Base-by-base conservation (phyloP, 2,797 vertebrate genomes). In the Phalanger gymnotis region DNA sequence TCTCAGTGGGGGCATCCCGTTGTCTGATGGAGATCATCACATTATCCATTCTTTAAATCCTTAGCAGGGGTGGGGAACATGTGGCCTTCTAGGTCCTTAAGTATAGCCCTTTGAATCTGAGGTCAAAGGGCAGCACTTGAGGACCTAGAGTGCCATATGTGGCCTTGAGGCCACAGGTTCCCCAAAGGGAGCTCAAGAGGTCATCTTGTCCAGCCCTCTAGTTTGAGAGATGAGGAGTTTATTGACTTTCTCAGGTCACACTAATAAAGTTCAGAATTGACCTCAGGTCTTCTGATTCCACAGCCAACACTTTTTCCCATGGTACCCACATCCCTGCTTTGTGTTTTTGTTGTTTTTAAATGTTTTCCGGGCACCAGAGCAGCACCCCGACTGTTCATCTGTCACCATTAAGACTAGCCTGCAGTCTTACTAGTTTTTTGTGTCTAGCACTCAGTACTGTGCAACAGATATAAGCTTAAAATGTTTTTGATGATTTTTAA, bases 401-500 rank as follows among this genome's bases (percentile, higher is more conserved):
- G 73, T 87, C 4, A 19, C 73, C 9, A 3, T 47, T 81, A 81
- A 81, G 40, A 81, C 66, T 81, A 47, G 16, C n/a, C 7, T 47
- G 6, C n/a, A 81, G 19, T 47, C n/a, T 81, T 81, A 0, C 1
- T 25, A 22, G 22, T 87, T 47, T 66, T 87, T 13, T 51, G 16
- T 40, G 9, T 87, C 22, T 51, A 47, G 40, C 40, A 11, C 25
- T 14, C 40, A 87, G 40, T 87, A 51, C 40, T 12, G 40, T 51
- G 40, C 22, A 47, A 47, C 19, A 81, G 30, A 47, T 51, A 7
- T 47, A 87, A 87, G 73, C 40, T 87, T 51, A 87, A 87, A 51
- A 47, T 51, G 40, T 11, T 87, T 87, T 87, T 51, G 40, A 27
- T 51, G 22, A 51, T 87, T 87, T 90, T 94, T 94, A 94, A 97